A percentile compares a stretch with the other conserved stretches of the same genome.
Evolutionary conservation across 2,113 vertebrate species (phyloP).

Genomic region (Neopipo cinnamomea): DNA sequence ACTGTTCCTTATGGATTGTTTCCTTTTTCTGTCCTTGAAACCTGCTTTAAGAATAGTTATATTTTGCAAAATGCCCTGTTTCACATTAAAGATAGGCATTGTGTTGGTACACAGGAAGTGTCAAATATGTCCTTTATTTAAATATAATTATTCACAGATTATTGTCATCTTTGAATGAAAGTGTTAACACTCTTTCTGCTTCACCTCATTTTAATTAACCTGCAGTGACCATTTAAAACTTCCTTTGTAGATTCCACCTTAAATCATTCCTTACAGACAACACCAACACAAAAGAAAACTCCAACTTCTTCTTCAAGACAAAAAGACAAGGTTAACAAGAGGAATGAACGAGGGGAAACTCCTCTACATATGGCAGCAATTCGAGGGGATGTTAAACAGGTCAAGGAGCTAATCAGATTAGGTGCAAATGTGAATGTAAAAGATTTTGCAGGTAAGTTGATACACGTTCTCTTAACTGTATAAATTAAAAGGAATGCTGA

Average conservation of each 20-base stretch:
- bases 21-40: background rate
- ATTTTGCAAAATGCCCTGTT: background rate
- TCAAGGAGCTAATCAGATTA: constrained; percentile 94
- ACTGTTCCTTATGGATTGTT: background rate
- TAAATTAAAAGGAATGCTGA: background rate
- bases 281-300: constrained; percentile 91
- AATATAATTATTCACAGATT: background rate
- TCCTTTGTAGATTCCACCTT: constrained; percentile 85
- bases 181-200: background rate
- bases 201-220: background rate
- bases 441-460: constrained; percentile 92
- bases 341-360: constrained; percentile 97
- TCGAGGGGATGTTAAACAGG: constrained; percentile 94
- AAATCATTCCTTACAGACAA: constrained; percentile 89
- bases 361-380: constrained; percentile 98
- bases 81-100: background rate
- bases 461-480: background rate
- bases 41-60: background rate
- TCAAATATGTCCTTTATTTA: background rate
- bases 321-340: constrained; percentile 99
- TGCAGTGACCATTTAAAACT: background rate
- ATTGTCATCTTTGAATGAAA: background rate
- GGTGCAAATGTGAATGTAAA: constrained; percentile 98
- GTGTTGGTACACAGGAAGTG: background rate
- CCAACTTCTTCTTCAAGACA: constrained; percentile 89